A percentile compares a stretch with the other conserved stretches of the same genome.
Evolutionary conservation across 1,140 invertebrate genomes (phyloP).

Genomic region (Pissodes strobi): DNA sequence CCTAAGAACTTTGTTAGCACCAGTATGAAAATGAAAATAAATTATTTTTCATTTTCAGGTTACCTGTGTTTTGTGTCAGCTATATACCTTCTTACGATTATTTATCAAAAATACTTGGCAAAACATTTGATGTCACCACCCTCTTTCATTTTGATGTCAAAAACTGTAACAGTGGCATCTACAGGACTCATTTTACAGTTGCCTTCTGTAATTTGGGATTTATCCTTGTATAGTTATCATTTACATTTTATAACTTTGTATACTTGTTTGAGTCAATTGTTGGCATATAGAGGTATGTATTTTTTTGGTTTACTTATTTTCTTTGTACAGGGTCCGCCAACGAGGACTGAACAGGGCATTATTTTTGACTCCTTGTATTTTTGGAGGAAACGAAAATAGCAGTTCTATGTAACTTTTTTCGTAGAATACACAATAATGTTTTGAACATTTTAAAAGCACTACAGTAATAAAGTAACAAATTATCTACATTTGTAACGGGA

Average conservation of each 20-base stretch:
- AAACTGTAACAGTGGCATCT: slow-evolving; percentile 57
- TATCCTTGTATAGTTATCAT: slow-evolving; percentile 52
- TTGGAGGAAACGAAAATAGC: no score
- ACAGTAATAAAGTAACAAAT: no score
- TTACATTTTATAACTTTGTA: slow-evolving; percentile 50
- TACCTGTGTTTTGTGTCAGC: slow-evolving; percentile 36
- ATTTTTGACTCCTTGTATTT: no score
- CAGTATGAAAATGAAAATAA: neutral
- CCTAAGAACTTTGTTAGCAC: neutral
- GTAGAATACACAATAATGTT: slow-evolving; percentile 15
- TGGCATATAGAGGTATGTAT: slow-evolving; percentile 51
- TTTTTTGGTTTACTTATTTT: no score
- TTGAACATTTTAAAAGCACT: neutral
- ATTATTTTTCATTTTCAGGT: slow-evolving; percentile 41
- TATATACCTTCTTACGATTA: slow-evolving; percentile 44
- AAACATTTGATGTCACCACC: slow-evolving; percentile 12
- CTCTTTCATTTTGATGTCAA: slow-evolving; percentile 46
- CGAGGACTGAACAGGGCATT: no score
- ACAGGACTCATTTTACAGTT: slow-evolving; percentile 58
- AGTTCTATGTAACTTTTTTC: no score
- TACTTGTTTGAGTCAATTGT: slow-evolving; percentile 51
- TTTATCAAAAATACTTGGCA: slow-evolving; percentile 40
- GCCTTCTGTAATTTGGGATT: slow-evolving; percentile 60
- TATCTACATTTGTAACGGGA: no score
- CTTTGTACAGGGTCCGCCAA: no score